Evolutionary conservation across 1,140 invertebrate genomes (phyloP).

Genomic region (Odontomachus brunneus): DNA sequence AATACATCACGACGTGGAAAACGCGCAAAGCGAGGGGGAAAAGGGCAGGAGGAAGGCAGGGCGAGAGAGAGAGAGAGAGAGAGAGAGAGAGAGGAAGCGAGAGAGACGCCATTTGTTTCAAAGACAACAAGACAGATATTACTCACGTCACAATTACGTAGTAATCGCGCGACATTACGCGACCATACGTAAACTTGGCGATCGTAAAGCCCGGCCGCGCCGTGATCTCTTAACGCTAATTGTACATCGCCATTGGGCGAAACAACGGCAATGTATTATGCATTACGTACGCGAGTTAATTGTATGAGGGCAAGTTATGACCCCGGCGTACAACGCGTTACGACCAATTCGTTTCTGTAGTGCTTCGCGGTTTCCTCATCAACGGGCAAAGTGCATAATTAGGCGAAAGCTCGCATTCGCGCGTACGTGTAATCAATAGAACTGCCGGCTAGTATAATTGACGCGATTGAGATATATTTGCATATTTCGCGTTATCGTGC

Average conservation of each 20-base stretch:
- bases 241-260: slow-evolving; percentile 44
- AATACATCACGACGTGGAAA: too few relatives aligned
- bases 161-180: not conserved
- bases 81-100: too few relatives aligned
- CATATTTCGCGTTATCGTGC: slow-evolving; percentile 21
- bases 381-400: slow-evolving; percentile 60
- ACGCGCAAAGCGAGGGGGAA: too few relatives aligned
- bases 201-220: slow-evolving; percentile 50
- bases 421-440: slow-evolving; percentile 56
- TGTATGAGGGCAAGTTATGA: slow-evolving; percentile 57
- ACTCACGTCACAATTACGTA: not conserved
- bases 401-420: slow-evolving; percentile 11
- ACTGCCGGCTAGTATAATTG: slow-evolving; percentile 45
- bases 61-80: too few relatives aligned
- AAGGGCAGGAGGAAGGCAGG: too few relatives aligned
- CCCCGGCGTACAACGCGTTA: slow-evolving; percentile 28
- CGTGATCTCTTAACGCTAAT: slow-evolving; percentile 58
- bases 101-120: too few relatives aligned
- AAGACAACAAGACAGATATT: slow-evolving; percentile 1
- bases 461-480: slow-evolving; percentile 54
- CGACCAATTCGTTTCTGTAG: slow-evolving; percentile 55
- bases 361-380: slow-evolving; percentile 53
- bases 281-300: slow-evolving; percentile 51
- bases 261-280: slow-evolving; percentile 51
- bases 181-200: slow-evolving; percentile 1